Base-by-base conservation (phyloP, 2,797 vertebrate species). In the Liparis tanakae region DNA sequence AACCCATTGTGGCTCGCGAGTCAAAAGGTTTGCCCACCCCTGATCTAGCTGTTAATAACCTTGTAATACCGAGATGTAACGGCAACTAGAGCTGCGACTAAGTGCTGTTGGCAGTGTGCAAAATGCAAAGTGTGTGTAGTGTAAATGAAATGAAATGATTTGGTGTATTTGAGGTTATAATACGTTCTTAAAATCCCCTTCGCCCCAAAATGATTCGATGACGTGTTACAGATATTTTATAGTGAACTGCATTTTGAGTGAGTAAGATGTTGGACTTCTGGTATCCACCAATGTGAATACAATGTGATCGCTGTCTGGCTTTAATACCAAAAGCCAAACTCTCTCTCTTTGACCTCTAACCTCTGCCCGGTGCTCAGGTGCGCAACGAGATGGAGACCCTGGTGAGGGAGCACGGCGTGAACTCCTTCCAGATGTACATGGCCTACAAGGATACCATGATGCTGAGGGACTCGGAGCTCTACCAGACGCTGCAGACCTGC, bases 361-460 rank as follows among this genome's bases (percentile, higher is more conserved):
- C 67, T 72, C n/a, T 78, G 15, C 15, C 44, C 43, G 36, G 46
- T 9, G 15, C 7, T 76, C 85, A 99, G 98, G 98, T 99, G 41
- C 95, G 92, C 70, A 93, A 92, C 0, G 97, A 99, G 91, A 99
- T 99, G 98, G 97, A 98, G 93, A 94, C 90, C 0, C 92, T 99
- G 87, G 97, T 98, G 81, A 94, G 97, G 68, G 98, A 99, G 85
- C 96, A 97, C 0, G 93, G 93, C 4, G 92, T 94, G 59, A 94
- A 94, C 88, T 93, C 93, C 10, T 94, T 94, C 85, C 92, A 93
- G 88, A 92, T 94, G 90, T 93, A 74, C 84, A 93, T 93, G 93
- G 90, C 93, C 74, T 93, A 94, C 76, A 94, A 92, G 83, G 93
- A 94, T 67, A 61, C 71, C 73, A 90, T 93, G 91, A 94, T 94